Percentiles rank a stretch among this genome's conserved stretches.
Evolutionary conservation across 2,113 vertebrate genomes (phyloP).

Genomic region (Antechinus flavipes): DNA sequence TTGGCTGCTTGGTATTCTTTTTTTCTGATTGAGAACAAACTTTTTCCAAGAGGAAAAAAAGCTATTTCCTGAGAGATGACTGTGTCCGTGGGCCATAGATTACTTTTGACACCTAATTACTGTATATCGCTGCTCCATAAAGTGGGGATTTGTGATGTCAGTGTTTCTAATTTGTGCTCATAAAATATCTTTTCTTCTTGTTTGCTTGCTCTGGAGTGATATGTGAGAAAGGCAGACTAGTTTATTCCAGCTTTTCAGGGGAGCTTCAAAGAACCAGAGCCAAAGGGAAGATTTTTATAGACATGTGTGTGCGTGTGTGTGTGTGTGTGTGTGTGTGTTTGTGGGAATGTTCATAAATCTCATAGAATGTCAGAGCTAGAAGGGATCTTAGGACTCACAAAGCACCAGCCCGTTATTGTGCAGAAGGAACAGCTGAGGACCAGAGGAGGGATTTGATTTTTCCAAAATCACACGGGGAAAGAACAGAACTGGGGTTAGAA

Average conservation of each 20-base stretch:
- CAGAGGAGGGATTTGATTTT: slow-evolving; percentile 24
- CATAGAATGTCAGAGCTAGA: neutral
- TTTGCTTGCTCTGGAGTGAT: slow-evolving; percentile 69
- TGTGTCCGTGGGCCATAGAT: slow-evolving; percentile 79
- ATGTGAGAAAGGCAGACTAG: slow-evolving; percentile 75
- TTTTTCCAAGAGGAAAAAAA: neutral
- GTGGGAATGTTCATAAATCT: neutral
- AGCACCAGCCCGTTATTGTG: neutral
- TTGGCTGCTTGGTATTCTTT: neutral
- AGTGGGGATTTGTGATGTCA: slow-evolving; percentile 79
- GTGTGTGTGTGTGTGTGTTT: slow-evolving; percentile 13
- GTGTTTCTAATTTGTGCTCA: slow-evolving; percentile 76
- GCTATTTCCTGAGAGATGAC: slow-evolving; percentile 49
- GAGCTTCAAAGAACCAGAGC: slow-evolving; percentile 74
- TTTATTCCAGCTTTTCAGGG: slow-evolving; percentile 77
- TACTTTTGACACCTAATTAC: slow-evolving; percentile 82
- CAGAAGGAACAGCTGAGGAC: slow-evolving; percentile 16
- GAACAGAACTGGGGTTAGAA: slow-evolving; percentile 40
- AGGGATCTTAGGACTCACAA: neutral
- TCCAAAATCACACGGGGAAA: slow-evolving; percentile 39
- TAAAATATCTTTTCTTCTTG: slow-evolving; percentile 78
- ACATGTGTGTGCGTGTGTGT: slow-evolving; percentile 72
- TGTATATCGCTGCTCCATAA: slow-evolving; percentile 74
- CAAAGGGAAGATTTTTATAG: slow-evolving; percentile 69
- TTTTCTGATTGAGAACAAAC: slow-evolving; percentile 15